Evolutionary conservation across 2,888 invertebrate species (phyloP), one percentile per base, ranked within the genome.

Genomic region (Drosophila atripex): DNA sequence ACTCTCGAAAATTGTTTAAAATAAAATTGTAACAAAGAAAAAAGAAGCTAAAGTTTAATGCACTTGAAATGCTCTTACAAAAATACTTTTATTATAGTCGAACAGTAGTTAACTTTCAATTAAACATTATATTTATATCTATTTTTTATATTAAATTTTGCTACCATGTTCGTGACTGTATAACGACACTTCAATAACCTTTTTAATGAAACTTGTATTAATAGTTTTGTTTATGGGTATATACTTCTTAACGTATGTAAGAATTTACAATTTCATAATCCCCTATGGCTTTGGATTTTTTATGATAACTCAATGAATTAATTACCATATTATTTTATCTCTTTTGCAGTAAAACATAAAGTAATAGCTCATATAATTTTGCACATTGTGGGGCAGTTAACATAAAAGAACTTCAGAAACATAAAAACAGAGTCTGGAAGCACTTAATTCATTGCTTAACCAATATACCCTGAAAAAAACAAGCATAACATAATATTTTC

Each of bases 1-100:
- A 86, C 77, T 80, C 78, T 86, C 64, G 71, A 77, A 84, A 84
- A 84, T 77, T 68, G 69, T 69, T 78, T 66, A 41, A 74, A 76
- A 45, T 30, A 47, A 70, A 85, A 71, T 66, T 76, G 66, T 71
- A 71, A 63, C 59, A 66, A 59, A 28, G 21, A 38, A 55, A 65
- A 39, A 28, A 43, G 12, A 6, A 0, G n/a, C 1, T 1, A 3
- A 25, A 11, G n/a, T 32, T 43, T 25, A 21, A 16, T 49, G 52
- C 46, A 45, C 6, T 2, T 23, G 0, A 1, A 2, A 71, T 70
- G 32, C 82, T 3, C 80, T 80, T 25, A 39, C 1, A 3, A 1
- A 16, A 16, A 2, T 8, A 12, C 9, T 35, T 12, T 35, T 21
- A 21, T 21, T 21, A 21, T 1, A 21, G 21, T 21, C 3, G 0